These are phyloP conservation scores for Drosophila nigricruria DNA, from an alignment of 2,888 invertebrate species.

Conservation along the genomic window DNA sequence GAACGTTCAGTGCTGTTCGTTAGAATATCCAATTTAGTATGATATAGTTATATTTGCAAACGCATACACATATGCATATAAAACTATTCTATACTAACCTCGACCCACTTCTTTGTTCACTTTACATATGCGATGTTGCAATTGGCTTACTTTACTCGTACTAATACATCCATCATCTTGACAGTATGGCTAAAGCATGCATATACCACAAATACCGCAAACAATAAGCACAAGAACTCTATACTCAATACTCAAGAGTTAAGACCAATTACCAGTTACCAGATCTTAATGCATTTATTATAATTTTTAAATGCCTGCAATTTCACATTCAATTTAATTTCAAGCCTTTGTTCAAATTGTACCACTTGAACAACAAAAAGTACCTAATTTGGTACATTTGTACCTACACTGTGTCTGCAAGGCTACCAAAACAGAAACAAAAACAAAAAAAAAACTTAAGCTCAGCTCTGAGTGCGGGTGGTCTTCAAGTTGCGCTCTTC, in stretches of 20 bases:
- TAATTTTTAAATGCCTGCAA: too few species aligned
- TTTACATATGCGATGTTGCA: background rate
- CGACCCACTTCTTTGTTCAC: background rate
- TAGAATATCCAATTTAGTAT: background rate
- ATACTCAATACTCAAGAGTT: background rate
- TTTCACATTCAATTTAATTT: background rate
- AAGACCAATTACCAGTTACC: too few species aligned
- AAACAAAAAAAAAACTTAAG: constrained; percentile 3
- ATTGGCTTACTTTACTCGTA: background rate
- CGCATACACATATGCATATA: background rate
- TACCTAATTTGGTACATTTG: background rate
- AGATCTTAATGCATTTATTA: too few species aligned
- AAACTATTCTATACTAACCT: background rate
- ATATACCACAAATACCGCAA: constrained; percentile 2
- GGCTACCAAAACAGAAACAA: background rate
- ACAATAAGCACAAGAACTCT: background rate
- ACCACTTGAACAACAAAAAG: background rate
- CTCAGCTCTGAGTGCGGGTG: constrained; percentile 41
- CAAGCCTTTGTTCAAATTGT: background rate
- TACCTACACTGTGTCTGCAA: background rate
- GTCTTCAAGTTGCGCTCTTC: constrained; percentile 21
- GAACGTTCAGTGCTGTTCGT: background rate
- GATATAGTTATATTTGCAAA: background rate
- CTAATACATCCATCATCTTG: too few species aligned
- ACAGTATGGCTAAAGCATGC: too few species aligned